Base-by-base conservation (phyloP, 1,140 invertebrate species). In the Dreissena rostriformis region DNA sequence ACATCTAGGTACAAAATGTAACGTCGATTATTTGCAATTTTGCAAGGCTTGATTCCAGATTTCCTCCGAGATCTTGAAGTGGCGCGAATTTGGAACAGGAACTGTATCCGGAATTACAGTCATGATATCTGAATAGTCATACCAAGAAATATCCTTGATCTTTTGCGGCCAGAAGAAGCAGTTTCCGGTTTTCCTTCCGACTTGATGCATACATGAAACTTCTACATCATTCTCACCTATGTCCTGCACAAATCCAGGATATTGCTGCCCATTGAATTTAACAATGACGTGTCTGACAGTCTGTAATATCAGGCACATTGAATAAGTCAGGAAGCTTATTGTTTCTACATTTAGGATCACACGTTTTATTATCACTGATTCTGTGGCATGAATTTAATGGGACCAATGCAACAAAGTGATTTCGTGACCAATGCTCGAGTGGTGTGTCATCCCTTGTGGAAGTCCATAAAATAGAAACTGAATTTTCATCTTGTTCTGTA, bases 131-230 rank as follows among this genome's bases (percentile, higher is more conserved):
- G 14, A 55, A 22, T 53, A 74, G 26, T 74, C 52, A 74, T 74
- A 74, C 71, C 71, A 74, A 22, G 52, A 53, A 15, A 74, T n/a
- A 74, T 74, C 68, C 52, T 74, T 74, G 15, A 53, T 24, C 24
- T 74, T 74, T 52, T 74, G 49, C 15, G 52, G 71, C 68, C 68
- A 39, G 52, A 74, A 74, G 52, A 74, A 72, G 26, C 71, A 74
- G 24, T 74, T 74, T 14, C 39, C 6, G 4, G 71, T 73, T 73
- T 51, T 49, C 14, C 71, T 51, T 12, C 71, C 71, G 4, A 73
- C 71, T 73, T 73, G 71, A 22, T 73, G 71, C 51, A 73, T 74
- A 28, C 71, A 74, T 55, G 22, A 26, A n/a, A 74, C 51, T 74
- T 74, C 39, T 6, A 74, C 15, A 53, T 74, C 71, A n/a, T n/a